A percentile compares a stretch with the other conserved stretches of the same genome.
These are phyloP conservation scores for Latrodectus elegans DNA, from an alignment of 2,888 invertebrate species.

Conservation along the genomic window DNA sequence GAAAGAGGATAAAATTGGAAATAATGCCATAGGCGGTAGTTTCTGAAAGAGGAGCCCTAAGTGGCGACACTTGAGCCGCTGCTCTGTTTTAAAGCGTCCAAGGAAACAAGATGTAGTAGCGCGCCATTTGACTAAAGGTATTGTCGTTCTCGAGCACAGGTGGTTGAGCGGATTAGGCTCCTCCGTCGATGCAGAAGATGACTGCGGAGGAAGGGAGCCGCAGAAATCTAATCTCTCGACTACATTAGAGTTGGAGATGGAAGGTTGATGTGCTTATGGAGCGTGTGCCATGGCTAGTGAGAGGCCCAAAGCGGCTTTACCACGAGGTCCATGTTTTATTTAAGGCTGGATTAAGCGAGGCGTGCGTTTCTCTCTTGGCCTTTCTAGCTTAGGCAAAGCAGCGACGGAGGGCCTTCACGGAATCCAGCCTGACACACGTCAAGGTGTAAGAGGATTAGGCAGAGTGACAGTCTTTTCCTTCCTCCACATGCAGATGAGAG, in stretches of 20 bases:
- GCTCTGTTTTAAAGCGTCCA: conserved; percentile 58
- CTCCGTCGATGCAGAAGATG: conserved; percentile 17
- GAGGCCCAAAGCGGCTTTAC: conserved; percentile 69
- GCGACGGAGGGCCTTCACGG: conserved; percentile 26
- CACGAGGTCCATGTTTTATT: conserved; percentile 70
- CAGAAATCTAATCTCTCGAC: conserved; percentile 70
- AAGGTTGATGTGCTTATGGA: conserved; percentile 66
- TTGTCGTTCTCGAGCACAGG: conserved; percentile 65
- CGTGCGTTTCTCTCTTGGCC: conserved; percentile 54
- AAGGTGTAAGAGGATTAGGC: conserved; percentile 70
- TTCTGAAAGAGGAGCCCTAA: conserved; percentile 50
- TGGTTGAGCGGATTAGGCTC: conserved; percentile 67
- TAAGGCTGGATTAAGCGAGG: conserved; percentile 69
- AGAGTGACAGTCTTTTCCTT: conserved; percentile 48
- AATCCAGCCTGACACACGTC: conserved; percentile 68
- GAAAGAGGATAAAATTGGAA: conserved; percentile 57
- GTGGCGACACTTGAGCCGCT: conserved; percentile 65
- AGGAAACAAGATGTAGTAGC: conserved; percentile 57
- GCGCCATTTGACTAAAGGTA: conserved; percentile 69
- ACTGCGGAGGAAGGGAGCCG: conserved; percentile 24
- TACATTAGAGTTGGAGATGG: conserved; percentile 68
- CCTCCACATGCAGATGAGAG: conserved; percentile 42
- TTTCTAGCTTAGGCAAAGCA: conserved; percentile 58
- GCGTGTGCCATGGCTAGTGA: conserved; percentile 21
- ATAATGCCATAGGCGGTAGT: conserved; percentile 44